Conservation (phyloP, 2,113 vertebrate species). For the Ammodytes dubius region DNA sequence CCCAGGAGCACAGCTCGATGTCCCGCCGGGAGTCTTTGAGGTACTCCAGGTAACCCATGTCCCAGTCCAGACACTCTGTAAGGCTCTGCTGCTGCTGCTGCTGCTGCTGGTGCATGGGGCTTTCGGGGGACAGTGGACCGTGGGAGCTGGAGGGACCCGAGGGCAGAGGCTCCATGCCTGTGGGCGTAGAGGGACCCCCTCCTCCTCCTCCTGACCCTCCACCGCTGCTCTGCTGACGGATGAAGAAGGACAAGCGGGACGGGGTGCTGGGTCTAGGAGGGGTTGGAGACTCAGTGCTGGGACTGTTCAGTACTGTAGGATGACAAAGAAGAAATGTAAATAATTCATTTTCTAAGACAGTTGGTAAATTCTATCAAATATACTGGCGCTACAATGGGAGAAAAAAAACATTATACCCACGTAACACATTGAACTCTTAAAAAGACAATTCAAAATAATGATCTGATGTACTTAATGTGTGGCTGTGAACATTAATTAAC, state of each 20-base stretch:
- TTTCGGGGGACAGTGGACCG: constrained; percentile 77
- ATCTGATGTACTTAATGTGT: background rate
- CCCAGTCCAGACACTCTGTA: constrained; percentile 86
- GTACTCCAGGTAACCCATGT: constrained; percentile 94
- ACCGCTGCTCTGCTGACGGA: constrained; percentile 87
- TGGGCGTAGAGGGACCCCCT: constrained; percentile 56
- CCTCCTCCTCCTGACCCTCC: constrained; percentile 72
- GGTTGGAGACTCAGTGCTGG: constrained; percentile 86
- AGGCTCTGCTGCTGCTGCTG: constrained; percentile 70
- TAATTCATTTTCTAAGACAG: background rate
- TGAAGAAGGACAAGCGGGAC: constrained; percentile 92
- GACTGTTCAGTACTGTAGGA: constrained; percentile 86
- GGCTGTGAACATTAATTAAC: background rate
- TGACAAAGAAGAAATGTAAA: background rate
- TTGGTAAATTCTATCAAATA: background rate
- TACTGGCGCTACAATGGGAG: background rate
- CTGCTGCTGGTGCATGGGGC: constrained; percentile 82
- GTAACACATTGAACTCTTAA: background rate
- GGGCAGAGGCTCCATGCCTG: constrained; percentile 65
- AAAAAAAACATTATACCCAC: background rate
- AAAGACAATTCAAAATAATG: too few relatives aligned
- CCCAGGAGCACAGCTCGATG: constrained; percentile 90
- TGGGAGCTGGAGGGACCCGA: constrained; percentile 51
- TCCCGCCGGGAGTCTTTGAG: constrained; percentile 89
- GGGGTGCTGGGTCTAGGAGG: constrained; percentile 91